Base-by-base conservation (phyloP, 2,888 invertebrate genomes). In the Acrobasis suavella region DNA sequence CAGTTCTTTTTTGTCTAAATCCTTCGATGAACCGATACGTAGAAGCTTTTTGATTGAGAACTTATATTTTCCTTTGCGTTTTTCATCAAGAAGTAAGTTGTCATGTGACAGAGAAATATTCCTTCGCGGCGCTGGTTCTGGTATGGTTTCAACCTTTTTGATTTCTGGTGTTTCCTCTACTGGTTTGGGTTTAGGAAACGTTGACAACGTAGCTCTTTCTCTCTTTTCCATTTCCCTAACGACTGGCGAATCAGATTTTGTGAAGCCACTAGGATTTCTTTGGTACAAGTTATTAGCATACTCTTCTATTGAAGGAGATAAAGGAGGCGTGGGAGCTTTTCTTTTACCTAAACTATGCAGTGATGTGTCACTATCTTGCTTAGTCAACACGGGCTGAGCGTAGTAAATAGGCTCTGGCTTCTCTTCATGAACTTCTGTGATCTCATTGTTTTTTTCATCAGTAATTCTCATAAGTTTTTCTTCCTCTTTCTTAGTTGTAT, bases 41-140 rank as follows among this genome's bases (percentile, higher is more conserved):
- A 97, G 87, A 69, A 97, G 94, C 79, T 97, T 97, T 77, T 96
- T 96, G 55, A 97, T 93, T 0, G 97, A 97, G 80, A 97, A 97
- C 72, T 96, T 95, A 1, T 94, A 91, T 73, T 94, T 93, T 10
- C 94, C 94, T 78, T 96, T 96, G 59, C 96, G 95, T 81, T 96
- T 96, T 12, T 93, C 91, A 65, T 92, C 93, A 63, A 92, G 73
- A 0, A 93, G 82, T 64, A 96, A 85, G 78, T 95, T 96, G 74
- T 96, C 96, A 67, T 96, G 96, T 0, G 96, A 96, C 65, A 96
- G 76, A 0, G 96, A 96, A 69, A 96, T 92, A 62, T 94, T 95
- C 72, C 95, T 93, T 58, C 96, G 93, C 0, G 96, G 95, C 0
- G 94, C 94, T 9, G 95, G 94, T 78, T 96, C 96, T 0, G 95